Percentiles rank a stretch among this genome's conserved stretches.
phyloP scores from a whole-genome alignment of 2,113 vertebrate species.

The Hypanus sabinus region DNA sequence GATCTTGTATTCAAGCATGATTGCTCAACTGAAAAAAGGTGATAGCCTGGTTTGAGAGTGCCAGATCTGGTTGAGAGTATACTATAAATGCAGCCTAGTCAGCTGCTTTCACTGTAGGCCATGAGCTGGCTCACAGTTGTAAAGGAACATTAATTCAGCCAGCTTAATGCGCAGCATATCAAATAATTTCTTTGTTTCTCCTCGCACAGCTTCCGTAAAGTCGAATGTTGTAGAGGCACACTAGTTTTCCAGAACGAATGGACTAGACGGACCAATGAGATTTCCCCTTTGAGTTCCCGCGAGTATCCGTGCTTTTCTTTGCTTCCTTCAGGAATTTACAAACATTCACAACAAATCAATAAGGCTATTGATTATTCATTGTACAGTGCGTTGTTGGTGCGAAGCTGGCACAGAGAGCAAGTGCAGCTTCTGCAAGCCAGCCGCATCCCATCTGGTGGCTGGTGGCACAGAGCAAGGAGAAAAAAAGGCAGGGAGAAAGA shows the following conservation, averaged over 20 bases:
- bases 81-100: not conserved
- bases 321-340: slow-evolving; percentile 71
- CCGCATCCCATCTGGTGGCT: slow-evolving; percentile 38
- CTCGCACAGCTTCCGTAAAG: not conserved
- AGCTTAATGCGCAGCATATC: not conserved
- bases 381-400: slow-evolving; percentile 72
- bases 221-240: slow-evolving; percentile 5
- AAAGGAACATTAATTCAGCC: slow-evolving; percentile 17
- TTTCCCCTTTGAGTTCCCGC: slow-evolving; percentile 46
- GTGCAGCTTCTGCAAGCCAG: slow-evolving; percentile 58
- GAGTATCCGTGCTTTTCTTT: slow-evolving; percentile 52
- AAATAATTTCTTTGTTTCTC: slow-evolving; percentile 6
- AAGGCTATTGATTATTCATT: slow-evolving; percentile 78
- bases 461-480: slow-evolving; percentile 38
- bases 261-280: slow-evolving; percentile 30
- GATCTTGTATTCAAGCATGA: slow-evolving; percentile 36
- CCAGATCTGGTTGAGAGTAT: not conserved
- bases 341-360: slow-evolving; percentile 76
- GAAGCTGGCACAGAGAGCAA: slow-evolving; percentile 66
- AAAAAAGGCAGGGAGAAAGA: slow-evolving; percentile 49
- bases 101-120: slow-evolving; percentile 16
- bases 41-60: slow-evolving; percentile 7
- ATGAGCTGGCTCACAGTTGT: not conserved
- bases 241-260: slow-evolving; percentile 4
- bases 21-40: slow-evolving; percentile 33